Evolutionary conservation across 2,888 invertebrate genomes (phyloP).

Genomic region (Dolichopus griseipennis): DNA sequence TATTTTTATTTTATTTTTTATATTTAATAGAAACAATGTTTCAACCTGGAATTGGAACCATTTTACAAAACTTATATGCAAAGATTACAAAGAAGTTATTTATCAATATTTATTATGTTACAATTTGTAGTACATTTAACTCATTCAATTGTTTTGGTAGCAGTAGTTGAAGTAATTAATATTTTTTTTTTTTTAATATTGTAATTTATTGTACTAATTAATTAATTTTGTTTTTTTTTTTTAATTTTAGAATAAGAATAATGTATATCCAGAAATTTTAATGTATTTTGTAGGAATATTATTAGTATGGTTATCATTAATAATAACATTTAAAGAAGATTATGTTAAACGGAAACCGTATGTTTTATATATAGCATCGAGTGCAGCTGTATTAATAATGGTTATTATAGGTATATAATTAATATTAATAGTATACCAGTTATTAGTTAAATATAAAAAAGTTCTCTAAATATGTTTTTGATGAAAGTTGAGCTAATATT

Average conservation of each 20-base stretch:
- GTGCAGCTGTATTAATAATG: conserved; percentile 45
- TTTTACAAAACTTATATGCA: conserved; percentile 67
- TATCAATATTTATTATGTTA: conserved; percentile 64
- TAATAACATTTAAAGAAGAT: conserved; percentile 37
- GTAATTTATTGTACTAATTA: neutral
- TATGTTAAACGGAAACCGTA: conserved; percentile 38
- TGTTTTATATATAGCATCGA: conserved; percentile 41
- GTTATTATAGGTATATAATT: conserved; percentile 51
- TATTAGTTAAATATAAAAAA: too few species aligned
- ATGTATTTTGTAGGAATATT: conserved; percentile 34
- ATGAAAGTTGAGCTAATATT: too few species aligned
- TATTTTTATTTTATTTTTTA: neutral
- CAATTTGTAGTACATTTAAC: conserved; percentile 55
- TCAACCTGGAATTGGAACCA: conserved; percentile 62
- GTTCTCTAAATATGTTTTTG: too few species aligned
- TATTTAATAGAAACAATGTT: conserved; percentile 64
- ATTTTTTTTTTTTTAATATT: neutral
- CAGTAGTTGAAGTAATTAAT: conserved; percentile 40
- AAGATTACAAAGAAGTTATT: conserved; percentile 66
- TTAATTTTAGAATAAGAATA: conserved; percentile 28
- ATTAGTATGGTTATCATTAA: conserved; percentile 37
- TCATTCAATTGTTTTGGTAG: conserved; percentile 52
- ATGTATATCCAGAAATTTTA: conserved; percentile 37
- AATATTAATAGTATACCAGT: too few species aligned
- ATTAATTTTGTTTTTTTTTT: neutral